phyloP scores from a whole-genome alignment of 2,888 invertebrate species.

The Hemaris fuciformis region DNA sequence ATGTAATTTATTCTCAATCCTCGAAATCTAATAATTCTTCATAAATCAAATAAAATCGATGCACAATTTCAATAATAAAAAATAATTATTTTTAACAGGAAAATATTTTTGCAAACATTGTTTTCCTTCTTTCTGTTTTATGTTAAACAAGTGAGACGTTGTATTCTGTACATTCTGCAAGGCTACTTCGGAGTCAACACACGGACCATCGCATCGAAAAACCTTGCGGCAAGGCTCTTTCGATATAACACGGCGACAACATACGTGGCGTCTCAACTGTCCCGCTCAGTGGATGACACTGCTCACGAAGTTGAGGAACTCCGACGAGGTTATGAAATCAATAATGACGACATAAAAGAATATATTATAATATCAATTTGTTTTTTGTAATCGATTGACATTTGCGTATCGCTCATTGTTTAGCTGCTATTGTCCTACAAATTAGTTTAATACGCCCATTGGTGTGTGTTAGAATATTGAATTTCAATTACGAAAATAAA shows the following conservation, averaged over 20 bases:
- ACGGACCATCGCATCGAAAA: slow-evolving; percentile 55
- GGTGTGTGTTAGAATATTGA: background rate
- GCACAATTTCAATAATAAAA: background rate
- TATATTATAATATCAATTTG: slow-evolving; percentile 9
- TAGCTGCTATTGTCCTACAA: background rate
- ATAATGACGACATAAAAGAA: slow-evolving; percentile 13
- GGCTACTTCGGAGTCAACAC: slow-evolving; percentile 67
- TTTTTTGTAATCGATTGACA: background rate
- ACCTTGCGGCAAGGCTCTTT: slow-evolving; percentile 73
- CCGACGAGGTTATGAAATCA: slow-evolving; percentile 15
- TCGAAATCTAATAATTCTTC: background rate
- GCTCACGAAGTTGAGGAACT: slow-evolving; percentile 14
- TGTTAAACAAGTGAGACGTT: slow-evolving; percentile 24
- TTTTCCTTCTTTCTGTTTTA: slow-evolving; percentile 18
- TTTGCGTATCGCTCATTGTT: background rate
- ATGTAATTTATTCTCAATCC: background rate
- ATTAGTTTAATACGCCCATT: background rate
- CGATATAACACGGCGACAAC: slow-evolving; percentile 46
- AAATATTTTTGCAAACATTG: slow-evolving; percentile 28
- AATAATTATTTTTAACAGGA: slow-evolving; percentile 12
- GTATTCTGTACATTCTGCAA: slow-evolving; percentile 39
- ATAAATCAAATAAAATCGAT: background rate
- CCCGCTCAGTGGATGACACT: slow-evolving; percentile 16
- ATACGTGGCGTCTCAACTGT: slow-evolving; percentile 33
- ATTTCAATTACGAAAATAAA: background rate